Evolutionary conservation across 1,140 invertebrate genomes (phyloP), one percentile per base, ranked within the genome.

Genomic region (Drosophila pallidifrons): DNA sequence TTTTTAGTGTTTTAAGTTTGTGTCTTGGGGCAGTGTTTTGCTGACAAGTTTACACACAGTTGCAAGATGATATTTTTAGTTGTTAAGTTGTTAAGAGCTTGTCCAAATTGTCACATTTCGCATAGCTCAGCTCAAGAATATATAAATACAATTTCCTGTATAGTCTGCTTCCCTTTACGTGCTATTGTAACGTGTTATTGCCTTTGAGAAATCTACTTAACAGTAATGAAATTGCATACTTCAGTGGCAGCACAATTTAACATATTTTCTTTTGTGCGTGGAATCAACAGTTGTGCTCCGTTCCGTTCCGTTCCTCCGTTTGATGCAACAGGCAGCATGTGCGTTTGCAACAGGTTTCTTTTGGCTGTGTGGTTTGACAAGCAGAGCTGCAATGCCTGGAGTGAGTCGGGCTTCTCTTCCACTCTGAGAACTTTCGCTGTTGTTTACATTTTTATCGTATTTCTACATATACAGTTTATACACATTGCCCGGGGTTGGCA

Each of bases 1-100:
- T 38, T 38, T 38, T 38, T 3, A 2, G 7, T 38, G 2, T 32
- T 38, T 38, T 10, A 10, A 3, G 7, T 38, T 38, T 10, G 10
- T 38, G 47, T 57, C 54, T 15, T 38, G 2, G 30, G 6, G 25
- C 25, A 58, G 65, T 57, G 54, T 58, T 59, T 54, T 67, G 76
- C 67, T 70, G 83, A 79, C 68, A 86, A 79, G 65, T 77, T 88
- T 86, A 57, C 72, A 70, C 68, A 79, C 74, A 72, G 79, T 68
- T 75, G 66, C 66, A 82, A 82, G 72, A 59, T 47, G 45, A 67
- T 76, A 79, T 82, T 86, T 86, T 64, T 54, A 54, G 46, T 52
- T 32, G 61, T 41, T 61, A 61, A 79, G 68, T 75, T 64, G 61
- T 30, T 52, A 64, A 59, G 35, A 20, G 71, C 47, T 67, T 41